phyloP scores from a whole-genome alignment of 2,113 vertebrate species.

The Entosphenus tridentatus region DNA sequence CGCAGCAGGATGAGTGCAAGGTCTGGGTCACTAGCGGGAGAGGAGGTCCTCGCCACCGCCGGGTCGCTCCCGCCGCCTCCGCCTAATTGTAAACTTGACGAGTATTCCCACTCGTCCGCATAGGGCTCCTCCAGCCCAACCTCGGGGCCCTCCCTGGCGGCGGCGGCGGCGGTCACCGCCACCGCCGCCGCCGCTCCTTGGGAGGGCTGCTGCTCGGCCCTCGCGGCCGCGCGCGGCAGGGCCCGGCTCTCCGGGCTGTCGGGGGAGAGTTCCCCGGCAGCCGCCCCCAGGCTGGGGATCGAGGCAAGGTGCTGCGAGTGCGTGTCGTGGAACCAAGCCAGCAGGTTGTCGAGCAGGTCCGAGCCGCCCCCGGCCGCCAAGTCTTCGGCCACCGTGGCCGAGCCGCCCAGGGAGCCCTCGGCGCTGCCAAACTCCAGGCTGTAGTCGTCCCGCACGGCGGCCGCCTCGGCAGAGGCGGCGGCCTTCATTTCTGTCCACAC shows the following conservation, averaged over 20 bases:
- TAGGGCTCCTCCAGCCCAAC: too few species aligned
- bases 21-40: too few species aligned
- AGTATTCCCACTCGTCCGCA: too few species aligned
- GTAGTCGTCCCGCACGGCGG: background rate
- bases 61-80: too few species aligned
- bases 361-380: constrained; percentile 15
- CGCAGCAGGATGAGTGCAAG: too few species aligned
- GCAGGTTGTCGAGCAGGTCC: constrained; percentile 85
- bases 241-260: constrained; percentile 10
- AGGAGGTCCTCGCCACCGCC: too few species aligned
- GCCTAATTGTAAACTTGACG: too few species aligned
- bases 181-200: constrained; percentile 17
- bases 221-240: constrained; percentile 27
- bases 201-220: constrained; percentile 18
- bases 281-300: constrained; percentile 30
- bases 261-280: too few species aligned
- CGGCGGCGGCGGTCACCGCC: constrained; percentile 12
- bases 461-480: background rate
- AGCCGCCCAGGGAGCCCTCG: background rate
- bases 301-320: constrained; percentile 79
- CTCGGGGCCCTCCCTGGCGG: constrained; percentile 16
- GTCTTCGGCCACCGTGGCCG: background rate
- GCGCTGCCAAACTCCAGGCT: too few species aligned
- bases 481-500: background rate
- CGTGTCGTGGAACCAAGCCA: constrained; percentile 99